Base-by-base conservation (phyloP, 2,888 invertebrate species). In the Dynastes tityus region DNA sequence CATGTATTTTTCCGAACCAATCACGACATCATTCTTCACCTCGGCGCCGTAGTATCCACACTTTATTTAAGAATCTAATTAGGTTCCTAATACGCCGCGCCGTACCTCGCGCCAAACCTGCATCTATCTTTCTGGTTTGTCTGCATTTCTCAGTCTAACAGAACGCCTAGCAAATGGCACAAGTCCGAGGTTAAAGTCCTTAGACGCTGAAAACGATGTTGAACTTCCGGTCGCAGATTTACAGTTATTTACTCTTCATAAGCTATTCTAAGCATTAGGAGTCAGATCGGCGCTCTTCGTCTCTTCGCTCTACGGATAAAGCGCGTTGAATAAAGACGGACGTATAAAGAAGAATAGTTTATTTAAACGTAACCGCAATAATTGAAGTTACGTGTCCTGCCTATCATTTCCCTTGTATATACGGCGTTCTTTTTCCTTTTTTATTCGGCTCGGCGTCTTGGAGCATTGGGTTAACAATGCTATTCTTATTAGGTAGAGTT, bases 381-480 rank as follows among this genome's bases (percentile, higher is more conserved):
- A 68, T 75, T 76, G 68, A 68, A 75, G 67, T 68, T 78, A 78
- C 75, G 78, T 76, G 78, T 78, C 74, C 78, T 68, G 75, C 68
- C 58, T 76, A 75, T 74, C 67, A 55, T 65, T 74, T 78, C 65
- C 76, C 76, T 64, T 65, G 55, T 53, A 67, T 2, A n/a, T 37
- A 65, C 58, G 32, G 27, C 67, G 67, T 45, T 61, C 32, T 32
- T 78, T 74, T 79, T 81, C 81, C 80, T 79, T 82, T 82, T 80
- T 79, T 79, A 79, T 81, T 80, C 79, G 75, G 71, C 71, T 70
- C 71, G 67, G 75, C 51, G 55, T 78, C 80, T 79, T 78, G 80
- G 82, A 80, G 82, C 81, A 82, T 82, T 81, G 79, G 82, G 82
- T 82, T 82, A 82, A 82, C 82, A 81, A 82, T 81, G 77, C 79